Evolutionary conservation across 2,113 vertebrate genomes (phyloP), one percentile per base, ranked within the genome.

Genomic region (Otis tarda): DNA sequence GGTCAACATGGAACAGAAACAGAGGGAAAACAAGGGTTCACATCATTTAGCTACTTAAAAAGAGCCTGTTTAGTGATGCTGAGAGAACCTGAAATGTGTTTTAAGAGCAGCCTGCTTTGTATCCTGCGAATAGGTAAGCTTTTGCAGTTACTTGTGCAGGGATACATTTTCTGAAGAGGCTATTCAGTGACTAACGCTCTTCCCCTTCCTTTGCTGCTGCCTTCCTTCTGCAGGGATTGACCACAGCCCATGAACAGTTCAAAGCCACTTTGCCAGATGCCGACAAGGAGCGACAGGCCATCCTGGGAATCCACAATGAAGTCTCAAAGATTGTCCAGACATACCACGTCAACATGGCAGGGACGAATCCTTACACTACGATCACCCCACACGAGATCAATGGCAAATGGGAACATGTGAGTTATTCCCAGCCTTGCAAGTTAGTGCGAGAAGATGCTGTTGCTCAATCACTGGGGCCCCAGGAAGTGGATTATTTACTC

Each of bases 281-380:
- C 0, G 99, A 99, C 97, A 99, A 99, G 90, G 99, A 99, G 87
- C 98, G 99, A 57, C 98, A 98, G 97, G 99, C 99, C 96, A 99
- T 99, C 94, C 97, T 99, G 91, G 99, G 99, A 84, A 99, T 99
- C 96, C 99, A 99, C 94, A 99, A 99, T 2, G 99, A 99, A 98
- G 99, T 99, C 20, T 97, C 98, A 79, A 99, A 99, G 98, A 99
- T 99, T 12, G 99, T 99, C 57, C 99, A 99, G 97, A 99, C 99
- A 11, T 99, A 99, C 77, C 99, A 99, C 1, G 99, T 99, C 93
- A 99, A 99, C 94, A 99, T 99, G 97, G 98, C 99, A 5, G 99
- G 99, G 56, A 98, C 97, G 7, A 99, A 99, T 97, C 99, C 99
- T 43, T 99, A 99, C 96, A 99, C 99, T 94, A 98, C 99, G 43